phyloP scores from a whole-genome alignment of 2,797 vertebrate species.

The Coluber constrictor region DNA sequence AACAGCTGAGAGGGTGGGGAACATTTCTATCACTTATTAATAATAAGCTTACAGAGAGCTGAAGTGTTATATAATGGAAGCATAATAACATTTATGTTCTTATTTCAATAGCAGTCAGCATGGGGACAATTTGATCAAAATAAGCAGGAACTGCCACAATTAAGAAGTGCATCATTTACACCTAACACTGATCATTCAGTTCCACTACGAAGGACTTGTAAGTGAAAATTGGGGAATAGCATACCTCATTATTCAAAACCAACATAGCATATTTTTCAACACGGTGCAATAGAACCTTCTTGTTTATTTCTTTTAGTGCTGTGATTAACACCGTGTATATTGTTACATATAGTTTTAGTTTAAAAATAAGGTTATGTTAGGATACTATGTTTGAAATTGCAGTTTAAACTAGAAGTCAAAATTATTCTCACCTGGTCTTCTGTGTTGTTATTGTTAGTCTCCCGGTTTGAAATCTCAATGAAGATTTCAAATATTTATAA shows the following conservation, averaged over 20 bases:
- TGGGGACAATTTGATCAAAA: conserved; percentile 92
- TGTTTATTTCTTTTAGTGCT: neutral
- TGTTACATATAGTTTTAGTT: neutral
- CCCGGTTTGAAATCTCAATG: neutral
- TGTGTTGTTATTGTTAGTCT: neutral
- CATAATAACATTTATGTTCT: neutral
- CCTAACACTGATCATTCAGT: conserved; percentile 74
- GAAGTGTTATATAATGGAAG: neutral
- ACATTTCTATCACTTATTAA: neutral
- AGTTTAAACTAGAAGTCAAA: neutral
- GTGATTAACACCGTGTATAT: neutral
- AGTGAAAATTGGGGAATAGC: conserved; percentile 52
- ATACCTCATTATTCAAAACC: neutral
- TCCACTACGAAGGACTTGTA: conserved; percentile 82
- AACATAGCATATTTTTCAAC: neutral
- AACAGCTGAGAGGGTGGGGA: neutral
- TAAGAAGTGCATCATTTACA: conserved; percentile 69
- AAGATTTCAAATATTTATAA: neutral
- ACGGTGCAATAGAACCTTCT: neutral
- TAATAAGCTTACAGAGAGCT: neutral
- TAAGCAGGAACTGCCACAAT: conserved; percentile 79
- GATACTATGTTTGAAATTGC: neutral
- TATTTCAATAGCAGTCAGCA: conserved; percentile 72
- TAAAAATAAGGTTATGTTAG: neutral
- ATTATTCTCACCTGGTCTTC: neutral